Conservation (phyloP, 2,113 vertebrate genomes). For the Mesembrinibis cayennensis region DNA sequence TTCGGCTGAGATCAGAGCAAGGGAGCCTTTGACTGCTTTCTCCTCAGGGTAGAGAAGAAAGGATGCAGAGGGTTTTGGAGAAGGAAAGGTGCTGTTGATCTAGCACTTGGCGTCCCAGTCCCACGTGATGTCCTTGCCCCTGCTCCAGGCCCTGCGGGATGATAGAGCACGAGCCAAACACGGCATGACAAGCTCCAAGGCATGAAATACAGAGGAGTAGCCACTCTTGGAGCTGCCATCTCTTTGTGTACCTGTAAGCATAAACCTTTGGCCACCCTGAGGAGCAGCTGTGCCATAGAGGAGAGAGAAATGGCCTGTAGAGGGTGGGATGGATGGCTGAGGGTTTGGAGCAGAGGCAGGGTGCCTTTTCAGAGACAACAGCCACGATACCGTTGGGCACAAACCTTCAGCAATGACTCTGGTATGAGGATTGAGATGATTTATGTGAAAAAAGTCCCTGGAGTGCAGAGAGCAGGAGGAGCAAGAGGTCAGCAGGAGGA, state of each 20-base stretch:
- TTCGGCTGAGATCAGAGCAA: not conserved
- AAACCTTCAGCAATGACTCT: not conserved
- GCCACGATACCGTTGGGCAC: rapidly evolving
- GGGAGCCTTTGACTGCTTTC: not conserved
- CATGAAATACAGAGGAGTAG: not conserved
- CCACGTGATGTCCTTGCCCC: not conserved
- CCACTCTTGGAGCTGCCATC: not conserved
- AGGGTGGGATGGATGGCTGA: not conserved
- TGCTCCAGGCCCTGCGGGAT: rapidly evolving
- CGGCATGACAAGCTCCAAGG: not conserved
- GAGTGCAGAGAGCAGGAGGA: not conserved
- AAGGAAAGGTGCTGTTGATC: not conserved
- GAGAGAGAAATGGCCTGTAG: rapidly evolving
- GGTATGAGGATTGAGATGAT: not conserved
- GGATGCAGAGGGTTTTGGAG: not conserved
- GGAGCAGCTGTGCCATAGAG: not conserved
- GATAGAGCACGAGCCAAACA: not conserved
- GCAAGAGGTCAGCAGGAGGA: not conserved
- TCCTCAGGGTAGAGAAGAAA: not conserved
- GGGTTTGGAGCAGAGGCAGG: not conserved
- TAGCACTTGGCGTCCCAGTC: not conserved
- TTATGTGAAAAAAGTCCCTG: not conserved
- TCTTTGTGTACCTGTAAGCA: not conserved
- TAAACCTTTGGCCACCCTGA: not conserved
- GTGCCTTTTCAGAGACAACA: not conserved